Percentiles rank a stretch among this genome's conserved stretches.
phyloP scores from a whole-genome alignment of 2,797 vertebrate genomes.

The Prionace glauca region DNA sequence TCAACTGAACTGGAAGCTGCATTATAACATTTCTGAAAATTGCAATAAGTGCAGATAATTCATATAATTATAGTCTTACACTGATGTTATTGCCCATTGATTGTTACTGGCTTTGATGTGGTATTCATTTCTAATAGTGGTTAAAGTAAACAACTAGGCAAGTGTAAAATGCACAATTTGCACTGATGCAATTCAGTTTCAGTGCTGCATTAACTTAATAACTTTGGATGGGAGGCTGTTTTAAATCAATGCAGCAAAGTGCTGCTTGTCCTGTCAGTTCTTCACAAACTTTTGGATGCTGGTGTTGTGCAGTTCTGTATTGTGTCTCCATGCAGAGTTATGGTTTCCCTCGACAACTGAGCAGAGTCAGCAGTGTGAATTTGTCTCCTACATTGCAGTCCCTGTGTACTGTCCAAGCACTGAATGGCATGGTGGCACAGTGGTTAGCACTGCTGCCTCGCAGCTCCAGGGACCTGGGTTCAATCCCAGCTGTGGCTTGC shows the following conservation, averaged over 20 bases:
- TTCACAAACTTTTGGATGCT: neutral
- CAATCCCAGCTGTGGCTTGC: no score
- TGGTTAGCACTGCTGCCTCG: no score
- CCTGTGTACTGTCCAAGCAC: no score
- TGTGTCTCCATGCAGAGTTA: no score
- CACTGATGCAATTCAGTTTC: neutral
- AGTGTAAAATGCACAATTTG: neutral
- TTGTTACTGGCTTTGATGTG: neutral
- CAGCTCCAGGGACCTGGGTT: no score
- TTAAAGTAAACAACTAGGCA: neutral
- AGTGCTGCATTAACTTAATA: neutral
- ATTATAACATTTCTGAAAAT: neutral
- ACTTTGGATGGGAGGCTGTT: neutral
- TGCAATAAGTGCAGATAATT: neutral
- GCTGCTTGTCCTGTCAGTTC: neutral
- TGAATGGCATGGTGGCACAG: no score
- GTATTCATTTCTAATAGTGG: neutral
- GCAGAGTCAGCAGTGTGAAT: neutral
- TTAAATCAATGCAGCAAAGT: neutral
- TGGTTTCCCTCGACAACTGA: neutral
- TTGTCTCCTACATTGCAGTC: neutral
- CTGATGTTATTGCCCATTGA: neutral
- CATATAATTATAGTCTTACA: neutral
- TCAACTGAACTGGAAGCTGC: neutral
- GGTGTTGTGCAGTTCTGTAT: neutral